These are phyloP conservation scores for Zaprionus taronus DNA, from an alignment of 1,140 invertebrate genomes.

Conservation along the genomic window DNA sequence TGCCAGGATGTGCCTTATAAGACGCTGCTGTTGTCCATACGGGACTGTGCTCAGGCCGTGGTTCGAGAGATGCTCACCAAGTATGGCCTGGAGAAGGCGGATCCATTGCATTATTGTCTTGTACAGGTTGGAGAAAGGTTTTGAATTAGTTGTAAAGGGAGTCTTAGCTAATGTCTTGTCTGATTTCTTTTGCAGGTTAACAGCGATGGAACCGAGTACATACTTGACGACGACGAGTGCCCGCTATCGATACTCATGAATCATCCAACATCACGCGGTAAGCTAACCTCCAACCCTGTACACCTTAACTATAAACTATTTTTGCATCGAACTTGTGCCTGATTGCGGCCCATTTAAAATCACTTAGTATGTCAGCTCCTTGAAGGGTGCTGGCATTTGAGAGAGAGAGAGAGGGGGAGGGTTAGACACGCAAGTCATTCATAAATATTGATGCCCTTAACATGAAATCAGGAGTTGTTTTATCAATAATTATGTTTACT, in stretches of 20 bases:
- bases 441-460: slow-evolving; percentile 60
- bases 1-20: slow-evolving; percentile 99
- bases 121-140: slow-evolving; percentile 91
- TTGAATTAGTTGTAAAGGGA: neutral
- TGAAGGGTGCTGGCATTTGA: neutral
- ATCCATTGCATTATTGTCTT: slow-evolving; percentile 96
- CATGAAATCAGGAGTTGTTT: slow-evolving; percentile 73
- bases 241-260: slow-evolving; percentile 97
- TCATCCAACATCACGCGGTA: slow-evolving; percentile 92
- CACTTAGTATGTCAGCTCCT: slow-evolving; percentile 60
- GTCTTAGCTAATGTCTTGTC: neutral
- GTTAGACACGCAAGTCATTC: slow-evolving; percentile 58
- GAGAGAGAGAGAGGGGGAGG: neutral
- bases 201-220: slow-evolving; percentile 92
- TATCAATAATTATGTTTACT: slow-evolving; percentile 82
- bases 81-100: slow-evolving; percentile 95
- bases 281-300: slow-evolving; percentile 83
- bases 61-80: slow-evolving; percentile 98
- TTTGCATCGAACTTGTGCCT: slow-evolving; percentile 35
- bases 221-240: slow-evolving; percentile 98
- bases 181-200: slow-evolving; percentile 87
- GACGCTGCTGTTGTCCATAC: slow-evolving; percentile 96
- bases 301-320: neutral
- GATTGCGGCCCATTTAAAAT: slow-evolving; percentile 63
- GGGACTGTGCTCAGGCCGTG: slow-evolving; percentile 95